Percentiles rank a stretch among this genome's conserved stretches.
Conservation (phyloP, 2,888 invertebrate species). For the Baccha elongata region DNA sequence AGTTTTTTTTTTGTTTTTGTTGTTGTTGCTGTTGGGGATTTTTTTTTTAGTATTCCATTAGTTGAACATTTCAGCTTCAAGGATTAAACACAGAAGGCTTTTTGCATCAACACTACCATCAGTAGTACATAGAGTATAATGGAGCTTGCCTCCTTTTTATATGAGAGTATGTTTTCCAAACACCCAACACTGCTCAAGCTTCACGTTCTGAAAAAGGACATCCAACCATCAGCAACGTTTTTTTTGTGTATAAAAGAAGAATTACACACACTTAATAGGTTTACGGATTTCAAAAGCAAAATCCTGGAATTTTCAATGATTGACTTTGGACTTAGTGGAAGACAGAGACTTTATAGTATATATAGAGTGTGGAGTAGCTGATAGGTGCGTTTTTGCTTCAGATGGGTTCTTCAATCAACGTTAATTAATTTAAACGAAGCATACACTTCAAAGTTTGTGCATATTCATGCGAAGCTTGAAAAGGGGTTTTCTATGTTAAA, state of each 20-base stretch:
- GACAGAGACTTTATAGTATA: neutral
- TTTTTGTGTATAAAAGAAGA: slow-evolving; percentile 41
- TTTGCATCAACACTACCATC: slow-evolving; percentile 30
- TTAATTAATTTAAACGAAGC: slow-evolving; percentile 61
- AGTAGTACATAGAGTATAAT: neutral
- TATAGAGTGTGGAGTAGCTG: neutral
- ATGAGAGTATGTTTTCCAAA: neutral
- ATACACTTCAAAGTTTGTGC: neutral
- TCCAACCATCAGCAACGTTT: slow-evolving; percentile 8
- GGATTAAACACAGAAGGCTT: slow-evolving; percentile 57
- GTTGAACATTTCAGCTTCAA: slow-evolving; percentile 59
- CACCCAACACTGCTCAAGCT: neutral
- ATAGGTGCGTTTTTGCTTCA: slow-evolving; percentile 25
- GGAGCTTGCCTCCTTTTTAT: slow-evolving; percentile 12
- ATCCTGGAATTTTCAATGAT: slow-evolving; percentile 64
- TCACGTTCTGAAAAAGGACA: slow-evolving; percentile 1
- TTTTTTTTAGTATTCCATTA: slow-evolving; percentile 43
- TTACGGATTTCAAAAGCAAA: slow-evolving; percentile 56
- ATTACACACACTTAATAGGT: slow-evolving; percentile 58
- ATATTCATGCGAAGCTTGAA: slow-evolving; percentile 4
- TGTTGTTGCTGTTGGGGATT: slow-evolving; percentile 1
- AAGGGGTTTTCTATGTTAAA: neutral
- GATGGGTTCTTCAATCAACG: slow-evolving; percentile 59
- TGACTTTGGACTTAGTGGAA: slow-evolving; percentile 64
- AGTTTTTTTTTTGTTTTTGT: slow-evolving; percentile 4